Conservation (phyloP, 1,140 invertebrate species). For the Sinonovacula constricta region DNA sequence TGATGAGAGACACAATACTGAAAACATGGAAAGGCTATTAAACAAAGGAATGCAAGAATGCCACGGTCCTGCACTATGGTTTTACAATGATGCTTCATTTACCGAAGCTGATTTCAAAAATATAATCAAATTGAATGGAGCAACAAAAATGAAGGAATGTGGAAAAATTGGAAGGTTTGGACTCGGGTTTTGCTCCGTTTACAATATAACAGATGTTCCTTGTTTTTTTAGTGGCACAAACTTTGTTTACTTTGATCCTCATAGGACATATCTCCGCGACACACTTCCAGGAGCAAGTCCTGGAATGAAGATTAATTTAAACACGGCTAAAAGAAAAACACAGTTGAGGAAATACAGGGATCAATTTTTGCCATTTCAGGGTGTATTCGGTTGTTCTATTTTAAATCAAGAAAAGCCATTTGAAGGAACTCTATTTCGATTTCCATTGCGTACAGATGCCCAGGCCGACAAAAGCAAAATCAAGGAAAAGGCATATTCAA, state of each 20-base stretch:
- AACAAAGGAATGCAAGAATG: slow-evolving; percentile 62
- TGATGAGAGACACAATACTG: slow-evolving; percentile 67
- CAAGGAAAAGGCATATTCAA: slow-evolving; percentile 60
- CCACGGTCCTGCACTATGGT: slow-evolving; percentile 66
- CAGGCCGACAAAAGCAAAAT: slow-evolving; percentile 66
- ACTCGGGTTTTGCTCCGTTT: slow-evolving; percentile 73
- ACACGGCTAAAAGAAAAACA: slow-evolving; percentile 41
- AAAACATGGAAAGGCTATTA: slow-evolving; percentile 57
- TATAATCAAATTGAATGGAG: slow-evolving; percentile 56
- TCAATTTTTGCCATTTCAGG: slow-evolving; percentile 68
- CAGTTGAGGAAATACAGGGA: slow-evolving; percentile 47
- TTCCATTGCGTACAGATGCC: slow-evolving; percentile 62
- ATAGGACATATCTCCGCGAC: slow-evolving; percentile 60
- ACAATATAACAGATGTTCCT: slow-evolving; percentile 72
- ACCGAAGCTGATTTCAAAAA: slow-evolving; percentile 50
- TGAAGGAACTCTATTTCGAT: slow-evolving; percentile 65
- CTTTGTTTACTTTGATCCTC: slow-evolving; percentile 70
- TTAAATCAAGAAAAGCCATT: slow-evolving; percentile 4
- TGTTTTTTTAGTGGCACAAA: slow-evolving; percentile 62
- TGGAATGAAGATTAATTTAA: slow-evolving; percentile 64
- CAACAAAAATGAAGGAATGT: slow-evolving; percentile 52
- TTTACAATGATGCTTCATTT: slow-evolving; percentile 66
- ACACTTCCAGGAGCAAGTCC: slow-evolving; percentile 16
- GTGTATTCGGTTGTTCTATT: slow-evolving; percentile 63
- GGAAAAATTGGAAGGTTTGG: slow-evolving; percentile 70